Conservation (phyloP, 1,140 invertebrate species). For the Eufriesea mexicana region DNA sequence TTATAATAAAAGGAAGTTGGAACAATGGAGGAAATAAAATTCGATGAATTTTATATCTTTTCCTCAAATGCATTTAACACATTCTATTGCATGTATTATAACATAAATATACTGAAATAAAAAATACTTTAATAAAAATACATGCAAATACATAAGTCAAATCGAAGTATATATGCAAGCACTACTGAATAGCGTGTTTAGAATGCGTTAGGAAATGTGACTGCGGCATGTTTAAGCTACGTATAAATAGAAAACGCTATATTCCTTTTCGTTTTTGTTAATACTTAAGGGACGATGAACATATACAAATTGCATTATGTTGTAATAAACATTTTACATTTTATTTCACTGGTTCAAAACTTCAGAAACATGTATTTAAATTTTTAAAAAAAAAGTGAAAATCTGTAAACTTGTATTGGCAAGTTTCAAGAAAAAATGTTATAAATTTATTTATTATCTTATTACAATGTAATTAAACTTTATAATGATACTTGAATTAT, state of each 20-base stretch:
- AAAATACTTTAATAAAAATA: neutral
- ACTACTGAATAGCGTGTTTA: conserved; percentile 12
- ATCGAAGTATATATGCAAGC: conserved; percentile 5
- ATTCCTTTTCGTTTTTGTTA: conserved; percentile 10
- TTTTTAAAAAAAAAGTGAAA: too few species aligned
- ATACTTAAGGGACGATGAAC: conserved; percentile 25
- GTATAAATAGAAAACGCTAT: conserved; percentile 16
- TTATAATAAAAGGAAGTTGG: neutral
- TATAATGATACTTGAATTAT: neutral
- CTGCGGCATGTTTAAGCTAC: conserved; percentile 9
- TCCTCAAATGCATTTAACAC: neutral
- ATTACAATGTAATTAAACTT: neutral
- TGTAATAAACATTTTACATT: neutral
- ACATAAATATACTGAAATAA: neutral
- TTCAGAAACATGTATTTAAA: neutral
- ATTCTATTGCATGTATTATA: neutral
- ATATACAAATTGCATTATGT: neutral
- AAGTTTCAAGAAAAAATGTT: neutral
- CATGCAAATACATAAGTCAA: neutral
- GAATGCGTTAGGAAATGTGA: conserved; percentile 14
- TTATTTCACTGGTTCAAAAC: neutral
- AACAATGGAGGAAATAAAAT: neutral
- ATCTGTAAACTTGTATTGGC: neutral
- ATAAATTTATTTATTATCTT: neutral
- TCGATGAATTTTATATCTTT: neutral